Evolutionary conservation across 1,140 invertebrate genomes (phyloP).

Genomic region (Amphibalanus amphitrite): DNA sequence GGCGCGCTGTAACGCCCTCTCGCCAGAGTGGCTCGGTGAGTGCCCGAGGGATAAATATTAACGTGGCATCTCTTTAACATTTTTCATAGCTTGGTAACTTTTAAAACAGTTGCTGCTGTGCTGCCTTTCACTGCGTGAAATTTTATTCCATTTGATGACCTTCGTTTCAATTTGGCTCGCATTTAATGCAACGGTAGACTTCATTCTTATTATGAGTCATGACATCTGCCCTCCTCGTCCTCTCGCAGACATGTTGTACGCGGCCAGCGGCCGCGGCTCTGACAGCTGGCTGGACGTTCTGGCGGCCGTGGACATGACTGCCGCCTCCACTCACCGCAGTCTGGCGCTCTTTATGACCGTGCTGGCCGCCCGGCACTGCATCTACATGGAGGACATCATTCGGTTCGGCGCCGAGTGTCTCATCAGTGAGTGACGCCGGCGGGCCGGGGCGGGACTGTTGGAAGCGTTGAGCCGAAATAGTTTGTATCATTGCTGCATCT

Average conservation of each 20-base stretch:
- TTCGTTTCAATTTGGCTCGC: too few species aligned
- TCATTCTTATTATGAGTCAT: too few species aligned
- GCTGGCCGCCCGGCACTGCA: constrained; percentile 82
- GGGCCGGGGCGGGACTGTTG: too few species aligned
- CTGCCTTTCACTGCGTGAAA: too few species aligned
- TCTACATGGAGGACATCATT: constrained; percentile 76
- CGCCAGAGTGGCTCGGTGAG: constrained; percentile 72
- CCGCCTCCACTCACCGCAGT: constrained; percentile 80
- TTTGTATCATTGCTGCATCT: too few species aligned
- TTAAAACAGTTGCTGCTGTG: not conserved
- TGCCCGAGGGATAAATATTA: too few species aligned
- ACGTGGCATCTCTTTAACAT: too few species aligned
- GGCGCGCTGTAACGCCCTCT: constrained; percentile 75
- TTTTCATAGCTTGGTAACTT: too few species aligned
- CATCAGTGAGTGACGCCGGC: constrained; percentile 31
- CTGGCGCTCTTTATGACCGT: constrained; percentile 90
- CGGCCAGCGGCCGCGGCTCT: constrained; percentile 77
- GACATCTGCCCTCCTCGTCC: too few species aligned
- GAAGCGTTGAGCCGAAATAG: too few species aligned
- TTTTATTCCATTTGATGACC: too few species aligned
- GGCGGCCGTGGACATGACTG: constrained; percentile 69
- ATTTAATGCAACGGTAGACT: too few species aligned
- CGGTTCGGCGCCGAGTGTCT: constrained; percentile 79
- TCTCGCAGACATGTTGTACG: constrained; percentile 54
- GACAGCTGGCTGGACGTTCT: constrained; percentile 73